Conservation (phyloP, 1,140 invertebrate genomes). For the Psix sp. region DNA sequence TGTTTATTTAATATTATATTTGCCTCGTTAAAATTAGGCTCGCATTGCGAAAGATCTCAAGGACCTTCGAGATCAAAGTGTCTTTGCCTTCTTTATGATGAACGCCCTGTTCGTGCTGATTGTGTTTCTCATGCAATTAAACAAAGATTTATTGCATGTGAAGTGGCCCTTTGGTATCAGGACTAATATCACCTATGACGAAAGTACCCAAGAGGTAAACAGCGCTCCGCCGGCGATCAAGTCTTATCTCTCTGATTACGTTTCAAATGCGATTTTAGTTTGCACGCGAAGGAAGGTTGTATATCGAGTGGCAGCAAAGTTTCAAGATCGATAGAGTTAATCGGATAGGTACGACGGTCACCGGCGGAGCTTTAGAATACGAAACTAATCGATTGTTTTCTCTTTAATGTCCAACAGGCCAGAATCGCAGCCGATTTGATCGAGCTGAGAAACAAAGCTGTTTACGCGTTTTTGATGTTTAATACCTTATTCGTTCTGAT, state of each 20-base stretch:
- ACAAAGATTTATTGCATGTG: slow-evolving; percentile 95
- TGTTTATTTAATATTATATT: slow-evolving; percentile 1
- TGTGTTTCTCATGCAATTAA: slow-evolving; percentile 97
- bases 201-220: slow-evolving; percentile 91
- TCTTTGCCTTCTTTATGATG: slow-evolving; percentile 98
- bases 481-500: slow-evolving; percentile 99
- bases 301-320: too few species aligned
- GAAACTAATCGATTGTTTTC: slow-evolving; percentile 58
- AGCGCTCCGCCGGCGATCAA: slow-evolving; percentile 67
- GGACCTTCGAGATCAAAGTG: slow-evolving; percentile 94
- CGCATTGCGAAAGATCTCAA: slow-evolving; percentile 92
- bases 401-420: slow-evolving; percentile 79
- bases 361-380: slow-evolving; percentile 51
- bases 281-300: too few species aligned
- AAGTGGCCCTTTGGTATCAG: slow-evolving; percentile 96
- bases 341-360: slow-evolving; percentile 41
- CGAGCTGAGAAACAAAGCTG: slow-evolving; percentile 96
- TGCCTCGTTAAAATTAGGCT: slow-evolving; percentile 80
- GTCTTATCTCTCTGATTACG: slow-evolving; percentile 23
- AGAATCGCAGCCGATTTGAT: slow-evolving; percentile 91
- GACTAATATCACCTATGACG: slow-evolving; percentile 94
- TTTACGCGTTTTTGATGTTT: slow-evolving; percentile 99
- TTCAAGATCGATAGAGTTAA: neutral
- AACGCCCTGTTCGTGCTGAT: slow-evolving; percentile 99
- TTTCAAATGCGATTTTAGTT: too few species aligned